Evolutionary conservation across 2,797 vertebrate genomes (phyloP), one percentile per base, ranked within the genome.

Genomic region (Pangasius mekongensis): DNA sequence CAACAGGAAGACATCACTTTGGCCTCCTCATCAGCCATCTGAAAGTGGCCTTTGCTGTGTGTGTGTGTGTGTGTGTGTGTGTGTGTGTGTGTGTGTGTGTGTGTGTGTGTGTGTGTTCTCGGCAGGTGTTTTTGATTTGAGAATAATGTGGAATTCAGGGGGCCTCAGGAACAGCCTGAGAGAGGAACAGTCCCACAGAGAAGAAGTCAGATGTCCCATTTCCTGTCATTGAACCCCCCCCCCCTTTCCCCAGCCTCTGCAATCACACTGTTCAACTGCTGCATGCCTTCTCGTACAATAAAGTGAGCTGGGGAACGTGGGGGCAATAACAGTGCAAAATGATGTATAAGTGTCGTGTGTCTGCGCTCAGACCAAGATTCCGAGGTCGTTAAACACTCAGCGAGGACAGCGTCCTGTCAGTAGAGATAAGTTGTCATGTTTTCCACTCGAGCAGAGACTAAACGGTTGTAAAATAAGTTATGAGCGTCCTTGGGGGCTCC

Each of bases 401-500:
- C 96, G 96, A 94, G 96, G 96, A 96, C 94, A 96, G 96, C 97
- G 94, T 98, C 95, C 97, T 98, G 98, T 99, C 98, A 98, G 97
- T 96, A 96, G 97, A 98, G 98, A 98, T 98, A 97, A 98, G 97
- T 98, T 97, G 97, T 98, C 97, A 98, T 96, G 97, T 98, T 98
- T 98, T 98, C 98, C 97, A 99, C 97, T 98, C 97, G 97, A 98
- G 97, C 97, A 97, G 97, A 98, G 97, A 97, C 98, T 98, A 98
- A 99, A 98, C 97, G 97, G 97, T 98, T 97, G 97, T 98, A 97
- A 97, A 98, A 97, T 98, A 99, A 99, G 98, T 99, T 98, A 98
- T 97, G 97, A 97, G 96, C 96, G 97, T 98, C 98, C 98, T 99
- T 98, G 97, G 96, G 98, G 97, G 96, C 95, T 94, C 95, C 97